Percentiles rank a stretch among this genome's conserved stretches.
These are phyloP conservation scores for Chironomus striatipennis DNA, from an alignment of 1,140 invertebrate genomes.

Conservation along the genomic window DNA sequence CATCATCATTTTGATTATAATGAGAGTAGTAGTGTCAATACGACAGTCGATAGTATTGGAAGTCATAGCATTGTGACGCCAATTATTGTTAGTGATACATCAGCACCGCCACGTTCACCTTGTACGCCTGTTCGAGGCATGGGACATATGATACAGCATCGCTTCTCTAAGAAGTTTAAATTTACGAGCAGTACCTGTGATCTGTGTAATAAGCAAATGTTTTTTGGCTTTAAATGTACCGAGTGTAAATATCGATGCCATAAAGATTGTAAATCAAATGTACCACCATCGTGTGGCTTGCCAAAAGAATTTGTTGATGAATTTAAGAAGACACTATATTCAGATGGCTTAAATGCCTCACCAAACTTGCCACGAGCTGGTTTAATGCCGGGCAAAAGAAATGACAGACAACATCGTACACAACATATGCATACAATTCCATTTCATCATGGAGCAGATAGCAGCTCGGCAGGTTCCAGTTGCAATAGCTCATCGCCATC, in stretches of 20 bases:
- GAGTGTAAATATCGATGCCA: conserved; percentile 92
- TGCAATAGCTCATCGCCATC: conserved; percentile 94
- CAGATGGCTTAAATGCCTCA: conserved; percentile 48
- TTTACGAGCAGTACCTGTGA: conserved; percentile 77
- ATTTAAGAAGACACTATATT: conserved; percentile 59
- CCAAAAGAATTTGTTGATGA: conserved; percentile 73
- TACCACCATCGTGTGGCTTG: conserved; percentile 83
- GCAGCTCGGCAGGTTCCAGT: conserved; percentile 89
- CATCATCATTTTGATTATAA: not conserved
- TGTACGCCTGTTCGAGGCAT: conserved; percentile 67
- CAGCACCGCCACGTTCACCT: conserved; percentile 55
- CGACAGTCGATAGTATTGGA: not conserved
- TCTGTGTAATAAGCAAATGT: conserved; percentile 85
- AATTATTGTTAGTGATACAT: conserved; percentile 28
- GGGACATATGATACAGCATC: conserved; percentile 85
- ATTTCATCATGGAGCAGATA: conserved; percentile 56
- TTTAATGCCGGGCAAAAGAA: conserved; percentile 37
- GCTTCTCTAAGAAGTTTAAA: conserved; percentile 81
- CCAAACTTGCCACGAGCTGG: conserved; percentile 34
- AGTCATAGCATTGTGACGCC: not conserved
- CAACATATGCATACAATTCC: conserved; percentile 26
- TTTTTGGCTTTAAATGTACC: conserved; percentile 83
- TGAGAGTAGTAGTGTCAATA: not conserved
- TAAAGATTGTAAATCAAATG: conserved; percentile 81
- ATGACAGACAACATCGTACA: conserved; percentile 24